Base-by-base conservation (phyloP, 1,140 invertebrate species). In the Euura saliciscinereae region DNA sequence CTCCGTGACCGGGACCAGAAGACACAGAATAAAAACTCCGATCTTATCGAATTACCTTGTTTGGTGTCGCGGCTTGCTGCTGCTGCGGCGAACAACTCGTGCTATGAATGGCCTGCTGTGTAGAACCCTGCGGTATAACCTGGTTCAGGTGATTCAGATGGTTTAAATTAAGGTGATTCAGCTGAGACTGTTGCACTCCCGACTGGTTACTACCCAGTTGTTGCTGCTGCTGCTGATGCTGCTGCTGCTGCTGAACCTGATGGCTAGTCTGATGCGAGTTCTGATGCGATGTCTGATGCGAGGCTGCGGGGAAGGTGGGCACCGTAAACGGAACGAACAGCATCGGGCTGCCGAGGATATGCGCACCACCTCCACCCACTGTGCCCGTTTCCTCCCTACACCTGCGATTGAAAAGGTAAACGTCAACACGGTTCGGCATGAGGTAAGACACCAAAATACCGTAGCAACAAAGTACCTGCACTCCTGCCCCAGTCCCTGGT, bases 291-390 rank as follows among this genome's bases (percentile, higher is more conserved):
- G 85, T 84, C 78, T 87, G 85, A 76, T 86, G 51, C 51, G 51
- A 82, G 73, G 83, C 84, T 72, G 87, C 83, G 76, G 86, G 84
- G 75, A 85, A 86, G 79, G 86, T 86, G 76, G 87, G 86, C 73
- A 88, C 87, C 80, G 85, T 85, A 80, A 88, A 88, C 81, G 87
- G 88, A 78, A 89, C 86, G 85, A 89, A 89, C 83, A 89, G 87
- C 87, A 88, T 88, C 81, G 88, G 87, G 80, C 85, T 84, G 82
- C 86, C 83, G 83, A 87, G 85, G 82, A 87, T 86, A 82, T 86
- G 85, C 81, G 85, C 84, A 86, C 84, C 84, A 87, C 86, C 86
- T 86, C 86, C 86, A 87, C 85, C 85, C 85, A 86, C 85, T 85
- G 84, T 84, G 82, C 84, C 85, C 81, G 84, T 85, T 80, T 87